phyloP scores from a whole-genome alignment of 2,797 vertebrate genomes.

The Alcedo quadribrachys region DNA sequence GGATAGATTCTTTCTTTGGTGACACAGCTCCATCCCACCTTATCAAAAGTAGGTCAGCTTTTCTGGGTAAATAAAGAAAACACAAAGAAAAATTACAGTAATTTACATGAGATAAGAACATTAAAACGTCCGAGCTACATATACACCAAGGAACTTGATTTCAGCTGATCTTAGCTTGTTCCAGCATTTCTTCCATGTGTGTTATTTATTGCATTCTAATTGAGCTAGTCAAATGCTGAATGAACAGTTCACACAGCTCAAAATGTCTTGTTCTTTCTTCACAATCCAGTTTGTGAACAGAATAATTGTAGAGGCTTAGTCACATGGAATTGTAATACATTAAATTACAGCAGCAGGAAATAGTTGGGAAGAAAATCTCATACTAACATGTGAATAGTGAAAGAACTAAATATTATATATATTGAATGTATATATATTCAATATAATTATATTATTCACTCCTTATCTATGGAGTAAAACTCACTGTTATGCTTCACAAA shows the following conservation, averaged over 20 bases:
- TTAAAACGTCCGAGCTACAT: not conserved
- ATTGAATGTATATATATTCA: not conserved
- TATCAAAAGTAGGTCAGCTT: not conserved
- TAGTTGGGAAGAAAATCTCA: slow-evolving; percentile 6
- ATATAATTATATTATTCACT: slow-evolving; percentile 23
- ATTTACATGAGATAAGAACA: not conserved
- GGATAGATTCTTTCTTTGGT: not conserved
- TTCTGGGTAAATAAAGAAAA: slow-evolving; percentile 6
- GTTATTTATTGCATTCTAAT: not conserved
- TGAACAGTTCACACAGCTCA: not conserved
- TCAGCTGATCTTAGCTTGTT: not conserved
- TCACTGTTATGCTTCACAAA: slow-evolving; percentile 1
- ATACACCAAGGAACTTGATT: not conserved
- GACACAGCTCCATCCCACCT: not conserved
- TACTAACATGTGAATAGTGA: not conserved
- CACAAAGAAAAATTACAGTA: not conserved
- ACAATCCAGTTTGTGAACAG: not conserved
- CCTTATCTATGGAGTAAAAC: slow-evolving; percentile 34
- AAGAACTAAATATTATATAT: not conserved
- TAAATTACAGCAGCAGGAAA: slow-evolving; percentile 21
- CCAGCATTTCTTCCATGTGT: not conserved
- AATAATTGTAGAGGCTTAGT: slow-evolving; percentile 7
- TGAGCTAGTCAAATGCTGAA: not conserved
- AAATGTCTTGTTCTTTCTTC: slow-evolving; percentile 19
- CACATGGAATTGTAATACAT: not conserved